A percentile compares a stretch with the other conserved stretches of the same genome.
phyloP scores from a whole-genome alignment of 1,140 invertebrate genomes.

The Neuroterus valhalla region DNA sequence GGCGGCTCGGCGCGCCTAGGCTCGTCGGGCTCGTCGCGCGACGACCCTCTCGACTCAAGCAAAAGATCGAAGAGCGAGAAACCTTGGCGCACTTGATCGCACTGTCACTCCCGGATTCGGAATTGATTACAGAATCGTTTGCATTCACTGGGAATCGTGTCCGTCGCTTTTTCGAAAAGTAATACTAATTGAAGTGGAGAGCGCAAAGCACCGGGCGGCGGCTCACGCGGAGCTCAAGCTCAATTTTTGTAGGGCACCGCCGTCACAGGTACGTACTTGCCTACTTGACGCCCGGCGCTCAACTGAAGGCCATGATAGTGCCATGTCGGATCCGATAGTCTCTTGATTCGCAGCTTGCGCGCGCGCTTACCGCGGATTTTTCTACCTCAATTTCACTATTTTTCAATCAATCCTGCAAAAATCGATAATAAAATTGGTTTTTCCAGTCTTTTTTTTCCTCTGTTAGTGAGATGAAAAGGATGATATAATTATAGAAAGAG shows the following conservation, averaged over 20 bases:
- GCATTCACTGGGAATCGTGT: neutral
- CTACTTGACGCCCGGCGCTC: too few relatives aligned
- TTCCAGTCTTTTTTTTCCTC: too few relatives aligned
- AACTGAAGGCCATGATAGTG: neutral
- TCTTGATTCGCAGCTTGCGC: neutral
- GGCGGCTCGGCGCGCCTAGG: too few relatives aligned
- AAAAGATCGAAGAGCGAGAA: slow-evolving; percentile 48
- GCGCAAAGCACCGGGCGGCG: slow-evolving; percentile 50
- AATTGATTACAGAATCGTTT: slow-evolving; percentile 43
- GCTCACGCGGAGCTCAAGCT: slow-evolving; percentile 56
- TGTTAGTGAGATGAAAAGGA: too few relatives aligned
- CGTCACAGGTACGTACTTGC: neutral
- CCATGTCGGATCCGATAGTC: neutral
- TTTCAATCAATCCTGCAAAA: too few relatives aligned
- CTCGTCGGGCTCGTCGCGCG: neutral
- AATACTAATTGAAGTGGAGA: slow-evolving; percentile 42
- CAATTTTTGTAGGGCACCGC: slow-evolving; percentile 44
- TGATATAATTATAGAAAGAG: too few relatives aligned
- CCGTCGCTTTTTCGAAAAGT: neutral
- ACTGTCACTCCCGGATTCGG: slow-evolving; percentile 18
- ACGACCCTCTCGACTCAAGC: neutral
- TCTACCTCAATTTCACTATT: too few relatives aligned
- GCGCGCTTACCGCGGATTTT: slow-evolving; percentile 2
- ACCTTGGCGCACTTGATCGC: slow-evolving; percentile 47
- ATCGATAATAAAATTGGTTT: too few relatives aligned